Percentiles rank a stretch among this genome's conserved stretches.
Conservation (phyloP, 2,113 vertebrate genomes). For the Jacana jacana region DNA sequence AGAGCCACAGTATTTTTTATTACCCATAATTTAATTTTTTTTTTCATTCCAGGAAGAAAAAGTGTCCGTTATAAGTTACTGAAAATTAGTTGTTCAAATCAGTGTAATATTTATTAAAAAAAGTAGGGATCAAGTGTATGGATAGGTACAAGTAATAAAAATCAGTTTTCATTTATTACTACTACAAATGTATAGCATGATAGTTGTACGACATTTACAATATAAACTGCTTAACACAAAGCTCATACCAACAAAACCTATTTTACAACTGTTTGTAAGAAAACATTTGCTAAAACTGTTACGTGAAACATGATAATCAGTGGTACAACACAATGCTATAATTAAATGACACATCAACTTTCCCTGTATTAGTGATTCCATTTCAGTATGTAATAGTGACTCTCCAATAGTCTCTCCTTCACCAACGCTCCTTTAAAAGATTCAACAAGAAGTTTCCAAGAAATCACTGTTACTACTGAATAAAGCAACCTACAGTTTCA, state of each 20-base stretch:
- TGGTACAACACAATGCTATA: conserved; percentile 14
- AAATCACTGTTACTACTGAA: background rate
- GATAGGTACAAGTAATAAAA: conserved; percentile 28
- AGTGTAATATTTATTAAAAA: conserved; percentile 53
- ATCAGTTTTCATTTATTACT: conserved; percentile 55
- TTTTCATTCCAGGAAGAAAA: conserved; percentile 23
- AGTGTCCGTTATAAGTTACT: background rate
- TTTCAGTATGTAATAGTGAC: background rate
- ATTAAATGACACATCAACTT: background rate
- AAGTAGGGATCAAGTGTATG: conserved; percentile 20
- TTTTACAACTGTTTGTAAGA: conserved; percentile 37
- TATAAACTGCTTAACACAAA: conserved; percentile 58
- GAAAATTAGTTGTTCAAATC: conserved; percentile 44
- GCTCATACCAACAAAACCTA: conserved; percentile 11
- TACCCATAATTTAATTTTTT: background rate
- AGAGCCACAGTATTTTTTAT: background rate
- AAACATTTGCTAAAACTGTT: conserved; percentile 25
- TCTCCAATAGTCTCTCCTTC: background rate
- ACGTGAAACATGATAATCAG: background rate
- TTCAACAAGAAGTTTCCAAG: background rate
- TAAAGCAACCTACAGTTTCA: background rate
- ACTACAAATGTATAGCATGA: conserved; percentile 39
- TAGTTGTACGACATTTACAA: conserved; percentile 16
- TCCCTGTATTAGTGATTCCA: background rate
- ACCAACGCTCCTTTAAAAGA: background rate